Base-by-base conservation (phyloP, 2,888 invertebrate species). In the Molanna angustata region DNA sequence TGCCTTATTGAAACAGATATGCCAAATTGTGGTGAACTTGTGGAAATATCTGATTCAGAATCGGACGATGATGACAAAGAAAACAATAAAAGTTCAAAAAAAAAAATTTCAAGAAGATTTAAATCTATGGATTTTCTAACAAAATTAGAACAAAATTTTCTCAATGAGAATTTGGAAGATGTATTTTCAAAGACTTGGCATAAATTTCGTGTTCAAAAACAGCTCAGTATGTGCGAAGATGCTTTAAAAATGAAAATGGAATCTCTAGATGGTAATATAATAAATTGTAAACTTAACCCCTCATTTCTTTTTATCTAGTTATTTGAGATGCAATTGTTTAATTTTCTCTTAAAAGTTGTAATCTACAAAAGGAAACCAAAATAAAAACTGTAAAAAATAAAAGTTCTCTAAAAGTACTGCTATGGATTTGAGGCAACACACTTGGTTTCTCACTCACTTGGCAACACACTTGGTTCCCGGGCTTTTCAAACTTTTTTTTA, bases 31-130 rank as follows among this genome's bases (percentile, higher is more conserved):
- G 64, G 69, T 2, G 72, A 74, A 4, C 58, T 72, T 18, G 74
- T 76, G 6, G 74, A 75, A 63, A 73, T 76, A 46, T 71, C 73
- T 0, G 76, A 80, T 62, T 81, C 81, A 0, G 74, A 72, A 2
- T 68, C 71, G 0, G 76, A 76, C 1, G 74, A 70, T 1, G 59
- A 62, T 0, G 43, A 41, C 35, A 33, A 33, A 33, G 13, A 16
- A 6, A 17, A 3, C 17, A 37, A 37, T 17, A 6, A 37, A 6
- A 14, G 37, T 17, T 11, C 18, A 3, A 37, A 18, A 11, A 37
- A 37, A 11, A 37, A 37, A 13, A 18, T 16, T 37, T 18, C 18
- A 7, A 16, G 17, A 17, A 37, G 18, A 11, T 9, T 18, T 17
- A 17, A 16, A 37, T 16, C 17, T 3, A 18, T 17, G 3, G 37